These are phyloP conservation scores for Perizoma flavofasciatum DNA, from an alignment of 2,888 invertebrate species.

Conservation along the genomic window DNA sequence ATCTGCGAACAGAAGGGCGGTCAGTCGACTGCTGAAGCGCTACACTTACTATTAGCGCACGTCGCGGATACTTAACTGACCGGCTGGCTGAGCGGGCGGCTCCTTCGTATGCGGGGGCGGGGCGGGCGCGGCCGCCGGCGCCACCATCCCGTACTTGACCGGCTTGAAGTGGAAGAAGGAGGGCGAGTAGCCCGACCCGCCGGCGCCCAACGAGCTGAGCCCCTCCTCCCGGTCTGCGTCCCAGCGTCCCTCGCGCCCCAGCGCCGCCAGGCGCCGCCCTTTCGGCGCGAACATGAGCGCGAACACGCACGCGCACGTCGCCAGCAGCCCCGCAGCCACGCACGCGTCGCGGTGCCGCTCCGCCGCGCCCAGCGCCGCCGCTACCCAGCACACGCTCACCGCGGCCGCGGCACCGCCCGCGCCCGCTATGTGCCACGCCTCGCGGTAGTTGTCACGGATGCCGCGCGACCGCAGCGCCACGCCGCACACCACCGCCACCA, in stretches of 20 bases:
- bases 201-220: conserved; percentile 90
- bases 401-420: conserved; percentile 94
- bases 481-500: conserved; percentile 93
- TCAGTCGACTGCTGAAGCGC: conserved; percentile 70
- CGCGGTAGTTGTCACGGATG: conserved; percentile 96
- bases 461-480: conserved; percentile 93
- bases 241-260: conserved; percentile 94
- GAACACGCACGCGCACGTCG: conserved; percentile 93
- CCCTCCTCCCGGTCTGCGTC: conserved; percentile 92
- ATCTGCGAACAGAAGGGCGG: conserved; percentile 76
- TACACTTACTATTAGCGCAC: conserved; percentile 76
- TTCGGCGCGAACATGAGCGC: conserved; percentile 97
- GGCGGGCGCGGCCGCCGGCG: conserved; percentile 72
- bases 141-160: conserved; percentile 89
- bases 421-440: conserved; percentile 95
- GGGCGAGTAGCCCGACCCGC: conserved; percentile 93
- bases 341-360: conserved; percentile 94
- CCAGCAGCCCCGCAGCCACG: conserved; percentile 94
- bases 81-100: conserved; percentile 81
- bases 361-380: conserved; percentile 91
- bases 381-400: conserved; percentile 93
- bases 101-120: conserved; percentile 79
- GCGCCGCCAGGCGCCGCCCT: conserved; percentile 94
- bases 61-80: conserved; percentile 82
- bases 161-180: conserved; percentile 97